A percentile compares a stretch with the other conserved stretches of the same genome.
phyloP scores from a whole-genome alignment of 2,113 vertebrate species.

The Suncus etruscus region DNA sequence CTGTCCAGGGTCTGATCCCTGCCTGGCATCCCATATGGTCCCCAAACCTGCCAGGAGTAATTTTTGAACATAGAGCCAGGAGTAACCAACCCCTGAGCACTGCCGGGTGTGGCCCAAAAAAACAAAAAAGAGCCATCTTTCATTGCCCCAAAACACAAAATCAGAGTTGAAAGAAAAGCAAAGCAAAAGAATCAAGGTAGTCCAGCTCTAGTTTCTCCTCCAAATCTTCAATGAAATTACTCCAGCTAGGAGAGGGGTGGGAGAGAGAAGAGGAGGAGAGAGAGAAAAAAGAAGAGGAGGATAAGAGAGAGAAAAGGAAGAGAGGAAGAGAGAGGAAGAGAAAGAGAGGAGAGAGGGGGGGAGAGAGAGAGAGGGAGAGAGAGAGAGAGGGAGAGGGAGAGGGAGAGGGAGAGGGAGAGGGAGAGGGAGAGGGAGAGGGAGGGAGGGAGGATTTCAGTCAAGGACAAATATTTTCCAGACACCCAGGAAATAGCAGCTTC shows the following conservation, averaged over 20 bases:
- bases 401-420: not conserved
- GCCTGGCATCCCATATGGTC: too few relatives aligned
- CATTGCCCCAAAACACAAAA: not conserved
- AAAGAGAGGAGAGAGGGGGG: too few relatives aligned
- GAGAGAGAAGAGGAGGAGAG: not conserved
- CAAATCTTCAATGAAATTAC: not conserved
- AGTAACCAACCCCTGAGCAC: too few relatives aligned
- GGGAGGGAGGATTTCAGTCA: constrained; percentile 43
- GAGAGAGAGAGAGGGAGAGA: not conserved
- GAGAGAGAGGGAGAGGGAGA: not conserved
- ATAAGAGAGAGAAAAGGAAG: not conserved
- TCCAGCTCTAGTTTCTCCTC: not conserved
- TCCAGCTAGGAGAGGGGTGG: not conserved
- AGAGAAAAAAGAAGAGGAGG: not conserved
- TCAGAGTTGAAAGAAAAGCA: not conserved
- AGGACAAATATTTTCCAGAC: constrained; percentile 59
- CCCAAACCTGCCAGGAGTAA: too few relatives aligned
- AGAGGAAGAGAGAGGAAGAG: not conserved
- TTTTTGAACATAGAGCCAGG: too few relatives aligned
- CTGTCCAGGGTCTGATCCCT: too few relatives aligned
- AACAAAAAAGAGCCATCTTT: not conserved
- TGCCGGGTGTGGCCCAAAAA: too few relatives aligned
- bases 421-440: not conserved
- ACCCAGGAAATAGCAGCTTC: constrained; percentile 40
- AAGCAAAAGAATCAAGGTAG: too few relatives aligned